These are phyloP conservation scores for Ciconia nigra DNA, from an alignment of 2,797 vertebrate species.

Conservation along the genomic window DNA sequence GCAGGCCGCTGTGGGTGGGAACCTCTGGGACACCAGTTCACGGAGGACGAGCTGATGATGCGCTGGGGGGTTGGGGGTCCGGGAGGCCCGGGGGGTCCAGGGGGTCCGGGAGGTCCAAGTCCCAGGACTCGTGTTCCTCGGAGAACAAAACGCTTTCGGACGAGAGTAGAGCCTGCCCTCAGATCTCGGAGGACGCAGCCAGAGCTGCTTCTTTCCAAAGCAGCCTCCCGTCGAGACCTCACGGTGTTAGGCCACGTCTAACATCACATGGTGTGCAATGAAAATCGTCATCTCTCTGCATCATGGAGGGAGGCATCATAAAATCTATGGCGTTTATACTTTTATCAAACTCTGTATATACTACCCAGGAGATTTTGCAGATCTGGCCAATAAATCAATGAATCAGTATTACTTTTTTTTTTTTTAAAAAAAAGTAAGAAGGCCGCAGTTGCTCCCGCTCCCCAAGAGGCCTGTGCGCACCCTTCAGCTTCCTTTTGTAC, in stretches of 20 bases:
- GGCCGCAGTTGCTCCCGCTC: background rate
- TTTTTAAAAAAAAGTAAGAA: background rate
- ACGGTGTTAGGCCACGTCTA: fast-evolving
- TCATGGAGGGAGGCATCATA: fast-evolving
- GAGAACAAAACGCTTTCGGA: background rate
- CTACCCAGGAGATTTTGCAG: background rate
- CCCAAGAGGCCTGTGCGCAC: background rate
- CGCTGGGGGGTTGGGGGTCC: background rate
- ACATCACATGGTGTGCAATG: background rate
- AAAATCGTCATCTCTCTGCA: background rate
- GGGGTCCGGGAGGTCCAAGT: background rate
- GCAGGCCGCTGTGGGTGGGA: background rate
- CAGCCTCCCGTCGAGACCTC: background rate
- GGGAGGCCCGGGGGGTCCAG: fast-evolving
- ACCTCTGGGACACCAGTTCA: fast-evolving
- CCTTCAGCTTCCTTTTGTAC: background rate
- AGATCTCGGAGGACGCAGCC: background rate
- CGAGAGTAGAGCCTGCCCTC: background rate
- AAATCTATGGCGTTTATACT: background rate
- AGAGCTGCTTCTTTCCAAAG: background rate
- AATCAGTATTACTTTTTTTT: background rate
- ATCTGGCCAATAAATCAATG: background rate
- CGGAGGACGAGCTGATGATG: fast-evolving
- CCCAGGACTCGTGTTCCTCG: fast-evolving
- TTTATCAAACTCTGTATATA: background rate